Evolutionary conservation across 2,797 vertebrate species (phyloP).

Genomic region (Cuculus canorus): DNA sequence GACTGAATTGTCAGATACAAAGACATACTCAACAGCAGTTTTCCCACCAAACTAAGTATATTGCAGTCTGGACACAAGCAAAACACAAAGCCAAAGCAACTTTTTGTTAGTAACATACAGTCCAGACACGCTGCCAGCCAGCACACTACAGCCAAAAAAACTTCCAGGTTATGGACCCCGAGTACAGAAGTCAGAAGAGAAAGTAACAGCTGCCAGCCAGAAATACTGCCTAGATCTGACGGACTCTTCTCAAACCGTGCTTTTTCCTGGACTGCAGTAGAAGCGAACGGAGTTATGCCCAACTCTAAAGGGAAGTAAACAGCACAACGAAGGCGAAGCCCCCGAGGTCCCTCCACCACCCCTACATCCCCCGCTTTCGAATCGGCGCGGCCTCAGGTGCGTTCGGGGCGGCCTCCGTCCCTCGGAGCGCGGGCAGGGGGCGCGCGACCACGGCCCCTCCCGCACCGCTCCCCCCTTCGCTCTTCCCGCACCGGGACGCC

Average conservation of each 20-base stretch:
- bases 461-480: too few species aligned
- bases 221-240: background rate
- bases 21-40: background rate
- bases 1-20: rapidly evolving
- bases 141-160: background rate
- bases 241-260: background rate
- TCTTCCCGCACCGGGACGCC: too few species aligned
- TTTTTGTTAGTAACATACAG: background rate
- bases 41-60: background rate
- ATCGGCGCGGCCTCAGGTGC: background rate
- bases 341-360: too few species aligned
- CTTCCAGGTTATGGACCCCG: background rate
- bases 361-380: background rate
- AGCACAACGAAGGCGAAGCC: background rate
- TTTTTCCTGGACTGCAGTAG: background rate
- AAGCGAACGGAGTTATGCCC: background rate
- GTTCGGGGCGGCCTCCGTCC: background rate
- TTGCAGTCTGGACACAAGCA: background rate
- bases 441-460: background rate
- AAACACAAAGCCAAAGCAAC: background rate
- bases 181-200: background rate
- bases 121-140: background rate
- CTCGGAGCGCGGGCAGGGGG: too few species aligned
- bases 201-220: background rate
- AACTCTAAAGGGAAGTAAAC: background rate